Percentiles rank a stretch among this genome's conserved stretches.
phyloP scores from a whole-genome alignment of 2,797 vertebrate genomes.

The Tympanoctomys barrerae region DNA sequence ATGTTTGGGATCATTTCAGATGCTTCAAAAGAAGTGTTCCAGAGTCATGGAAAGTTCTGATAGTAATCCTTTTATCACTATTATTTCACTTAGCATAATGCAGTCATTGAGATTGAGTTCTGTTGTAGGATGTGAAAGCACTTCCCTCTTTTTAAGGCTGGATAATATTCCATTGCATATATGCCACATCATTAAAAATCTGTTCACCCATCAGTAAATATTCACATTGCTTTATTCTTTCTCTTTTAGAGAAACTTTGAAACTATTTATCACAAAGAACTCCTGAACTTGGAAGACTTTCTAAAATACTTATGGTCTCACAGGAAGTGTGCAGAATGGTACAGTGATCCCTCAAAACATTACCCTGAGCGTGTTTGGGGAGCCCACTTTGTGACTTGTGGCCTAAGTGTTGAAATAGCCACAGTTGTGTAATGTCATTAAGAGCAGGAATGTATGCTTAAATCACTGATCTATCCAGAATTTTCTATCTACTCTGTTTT shows the following conservation, averaged over 20 bases:
- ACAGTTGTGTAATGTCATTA: neutral
- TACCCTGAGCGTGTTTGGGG: neutral
- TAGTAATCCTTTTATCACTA: neutral
- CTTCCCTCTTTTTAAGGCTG: neutral
- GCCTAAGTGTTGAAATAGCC: conserved; percentile 58
- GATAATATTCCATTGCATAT: conserved; percentile 19
- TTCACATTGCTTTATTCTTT: neutral
- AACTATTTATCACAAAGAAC: conserved; percentile 28
- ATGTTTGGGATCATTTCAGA: neutral
- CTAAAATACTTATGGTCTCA: neutral
- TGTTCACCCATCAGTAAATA: neutral
- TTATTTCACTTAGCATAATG: neutral
- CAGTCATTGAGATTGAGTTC: neutral
- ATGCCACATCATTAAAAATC: neutral
- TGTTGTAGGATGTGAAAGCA: neutral
- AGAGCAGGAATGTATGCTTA: conserved; percentile 10
- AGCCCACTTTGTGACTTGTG: conserved; percentile 13
- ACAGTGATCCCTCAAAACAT: conserved; percentile 41
- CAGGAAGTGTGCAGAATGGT: conserved; percentile 54
- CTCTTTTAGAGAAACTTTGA: neutral
- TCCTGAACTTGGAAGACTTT: neutral
- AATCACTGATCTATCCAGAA: neutral
- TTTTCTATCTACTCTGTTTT: conserved; percentile 1
- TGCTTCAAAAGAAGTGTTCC: neutral
- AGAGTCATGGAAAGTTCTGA: neutral